These are phyloP conservation scores for Penaeus japonicus DNA, from an alignment of 1,140 invertebrate genomes.

Conservation along the genomic window DNA sequence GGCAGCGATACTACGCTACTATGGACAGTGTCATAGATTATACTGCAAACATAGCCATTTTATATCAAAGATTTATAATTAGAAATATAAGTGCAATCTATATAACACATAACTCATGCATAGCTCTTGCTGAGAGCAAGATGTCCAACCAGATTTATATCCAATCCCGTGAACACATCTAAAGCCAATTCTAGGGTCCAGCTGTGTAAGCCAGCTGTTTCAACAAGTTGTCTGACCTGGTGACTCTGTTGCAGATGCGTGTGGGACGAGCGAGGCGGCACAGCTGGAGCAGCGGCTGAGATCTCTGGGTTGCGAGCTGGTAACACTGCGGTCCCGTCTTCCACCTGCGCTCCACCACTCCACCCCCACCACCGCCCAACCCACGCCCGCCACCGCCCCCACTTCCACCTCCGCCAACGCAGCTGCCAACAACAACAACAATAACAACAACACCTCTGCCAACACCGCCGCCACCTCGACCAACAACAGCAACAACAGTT, in stretches of 20 bases:
- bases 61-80: too few species aligned
- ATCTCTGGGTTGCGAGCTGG: constrained; percentile 86
- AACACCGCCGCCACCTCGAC: background rate
- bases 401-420: constrained; percentile 7
- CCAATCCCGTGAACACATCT: background rate
- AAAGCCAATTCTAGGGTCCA: background rate
- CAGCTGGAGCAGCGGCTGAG: constrained; percentile 87
- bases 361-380: constrained; percentile 24
- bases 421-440: background rate
- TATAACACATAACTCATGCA: too few species aligned
- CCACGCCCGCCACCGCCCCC: constrained; percentile 7
- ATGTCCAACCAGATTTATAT: too few species aligned
- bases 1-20: too few species aligned
- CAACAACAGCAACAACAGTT: constrained; percentile 7
- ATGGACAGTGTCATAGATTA: too few species aligned
- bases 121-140: too few species aligned
- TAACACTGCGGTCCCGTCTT: constrained; percentile 84
- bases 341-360: constrained; percentile 58
- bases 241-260: constrained; percentile 77
- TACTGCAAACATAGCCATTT: too few species aligned
- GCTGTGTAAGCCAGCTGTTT: background rate
- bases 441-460: background rate
- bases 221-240: too few species aligned
- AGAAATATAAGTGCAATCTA: too few species aligned
- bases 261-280: constrained; percentile 90